A percentile compares a stretch with the other conserved stretches of the same genome.
These are phyloP conservation scores for Amblyraja radiata DNA, from an alignment of 2,797 vertebrate genomes.

Conservation along the genomic window DNA sequence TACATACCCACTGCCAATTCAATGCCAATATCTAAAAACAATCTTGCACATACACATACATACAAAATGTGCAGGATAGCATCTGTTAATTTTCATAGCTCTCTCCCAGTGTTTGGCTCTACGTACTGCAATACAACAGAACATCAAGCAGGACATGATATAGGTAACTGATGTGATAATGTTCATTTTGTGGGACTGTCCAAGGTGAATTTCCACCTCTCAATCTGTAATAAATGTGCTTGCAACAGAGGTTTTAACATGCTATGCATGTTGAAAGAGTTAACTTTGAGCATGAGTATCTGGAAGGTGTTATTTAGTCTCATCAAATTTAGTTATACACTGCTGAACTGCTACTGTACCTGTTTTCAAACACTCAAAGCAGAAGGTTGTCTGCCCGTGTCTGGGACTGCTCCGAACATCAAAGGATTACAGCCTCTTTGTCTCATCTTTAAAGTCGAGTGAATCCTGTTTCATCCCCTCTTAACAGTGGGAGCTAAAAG, in stretches of 20 bases:
- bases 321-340: conserved; percentile 10
- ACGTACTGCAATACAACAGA: background rate
- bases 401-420: conserved; percentile 61
- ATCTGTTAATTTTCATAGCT: background rate
- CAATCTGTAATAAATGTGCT: background rate
- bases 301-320: conserved; percentile 34
- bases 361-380: conserved; percentile 47
- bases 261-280: conserved; percentile 1
- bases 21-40: background rate
- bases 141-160: too few relatives aligned
- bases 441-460: conserved; percentile 59
- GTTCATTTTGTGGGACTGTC: background rate
- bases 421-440: conserved; percentile 52
- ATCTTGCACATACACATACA: too few relatives aligned
- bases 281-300: conserved; percentile 22
- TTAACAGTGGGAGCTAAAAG: conserved; percentile 32
- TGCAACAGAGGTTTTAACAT: background rate
- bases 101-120: background rate
- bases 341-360: conserved; percentile 18
- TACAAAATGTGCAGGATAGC: background rate
- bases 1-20: background rate
- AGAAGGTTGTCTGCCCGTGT: conserved; percentile 57
- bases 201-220: background rate
- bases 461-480: conserved; percentile 46
- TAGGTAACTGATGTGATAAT: background rate